A percentile compares a stretch with the other conserved stretches of the same genome.
Evolutionary conservation across 2,797 vertebrate genomes (phyloP).

Genomic region (Sciaenops ocellatus): DNA sequence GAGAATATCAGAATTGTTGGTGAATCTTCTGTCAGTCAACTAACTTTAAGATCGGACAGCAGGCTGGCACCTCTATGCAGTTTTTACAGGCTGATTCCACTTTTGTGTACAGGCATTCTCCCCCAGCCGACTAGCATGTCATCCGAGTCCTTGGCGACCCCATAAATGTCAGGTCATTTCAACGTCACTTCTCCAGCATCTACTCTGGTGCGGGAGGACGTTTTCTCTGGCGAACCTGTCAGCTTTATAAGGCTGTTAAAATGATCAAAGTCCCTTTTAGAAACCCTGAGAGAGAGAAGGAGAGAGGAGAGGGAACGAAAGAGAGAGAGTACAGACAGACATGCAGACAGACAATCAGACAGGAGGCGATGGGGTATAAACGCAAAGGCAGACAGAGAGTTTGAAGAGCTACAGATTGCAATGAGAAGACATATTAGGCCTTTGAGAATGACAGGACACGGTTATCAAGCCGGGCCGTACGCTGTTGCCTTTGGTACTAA

Average conservation of each 20-base stretch:
- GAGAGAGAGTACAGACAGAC: conserved; percentile 16
- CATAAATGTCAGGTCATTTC: conserved; percentile 79
- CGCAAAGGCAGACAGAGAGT: conserved; percentile 19
- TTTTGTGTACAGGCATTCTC: conserved; percentile 31
- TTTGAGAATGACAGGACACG: conserved; percentile 34
- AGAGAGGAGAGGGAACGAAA: not conserved
- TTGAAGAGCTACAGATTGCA: conserved; percentile 35
- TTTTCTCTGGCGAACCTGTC: conserved; percentile 75
- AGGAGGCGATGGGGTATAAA: conserved; percentile 38
- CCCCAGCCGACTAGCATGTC: conserved; percentile 51
- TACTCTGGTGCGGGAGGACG: conserved; percentile 63
- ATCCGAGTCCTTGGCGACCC: conserved; percentile 65
- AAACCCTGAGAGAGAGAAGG: conserved; percentile 55
- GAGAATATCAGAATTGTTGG: not conserved
- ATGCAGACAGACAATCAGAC: conserved; percentile 35
- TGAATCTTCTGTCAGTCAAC: not conserved
- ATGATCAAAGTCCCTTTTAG: conserved; percentile 79
- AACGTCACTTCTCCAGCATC: conserved; percentile 73
- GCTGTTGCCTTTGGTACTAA: conserved; percentile 50
- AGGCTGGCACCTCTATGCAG: conserved; percentile 37
- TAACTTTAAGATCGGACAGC: not conserved
- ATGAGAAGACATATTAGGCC: conserved; percentile 36
- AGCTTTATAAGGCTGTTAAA: conserved; percentile 79
- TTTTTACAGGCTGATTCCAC: conserved; percentile 35
- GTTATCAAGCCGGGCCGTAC: conserved; percentile 18